phyloP scores from a whole-genome alignment of 2,113 vertebrate species.

The Egretta garzetta region DNA sequence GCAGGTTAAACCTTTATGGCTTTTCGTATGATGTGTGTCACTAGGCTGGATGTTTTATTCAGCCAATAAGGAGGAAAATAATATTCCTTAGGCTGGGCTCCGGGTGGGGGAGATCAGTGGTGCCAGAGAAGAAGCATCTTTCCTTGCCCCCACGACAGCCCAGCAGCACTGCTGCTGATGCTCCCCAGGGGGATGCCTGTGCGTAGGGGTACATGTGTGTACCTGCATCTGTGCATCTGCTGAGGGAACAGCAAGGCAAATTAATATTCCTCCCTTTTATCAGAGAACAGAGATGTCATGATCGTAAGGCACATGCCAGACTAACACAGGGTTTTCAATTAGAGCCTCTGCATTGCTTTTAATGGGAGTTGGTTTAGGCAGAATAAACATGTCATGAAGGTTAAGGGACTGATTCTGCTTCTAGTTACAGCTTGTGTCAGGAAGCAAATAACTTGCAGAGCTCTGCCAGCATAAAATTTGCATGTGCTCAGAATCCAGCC shows the following conservation, averaged over 20 bases:
- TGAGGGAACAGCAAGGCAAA: background rate
- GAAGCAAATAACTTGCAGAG: background rate
- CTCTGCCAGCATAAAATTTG: constrained; percentile 11
- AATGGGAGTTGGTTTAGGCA: background rate
- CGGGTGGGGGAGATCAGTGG: background rate
- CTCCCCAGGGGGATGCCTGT: rapidly evolving
- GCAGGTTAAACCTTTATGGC: background rate
- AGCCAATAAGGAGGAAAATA: background rate
- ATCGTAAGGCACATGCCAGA: background rate
- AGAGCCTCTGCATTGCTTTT: background rate
- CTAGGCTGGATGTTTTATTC: background rate
- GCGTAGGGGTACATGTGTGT: rapidly evolving
- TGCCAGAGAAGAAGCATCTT: background rate
- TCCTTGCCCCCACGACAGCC: background rate
- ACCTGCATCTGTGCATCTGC: background rate
- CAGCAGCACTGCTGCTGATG: background rate
- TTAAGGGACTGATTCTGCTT: constrained; percentile 5
- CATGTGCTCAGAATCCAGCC: background rate
- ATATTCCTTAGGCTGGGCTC: background rate
- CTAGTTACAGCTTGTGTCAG: background rate
- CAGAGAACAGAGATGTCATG: background rate
- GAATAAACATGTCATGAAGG: background rate
- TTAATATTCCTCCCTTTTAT: background rate
- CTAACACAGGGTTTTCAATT: background rate
- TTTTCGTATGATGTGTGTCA: background rate